Evolutionary conservation across 2,888 invertebrate species (phyloP).

Genomic region (Stenolophus ochropezus): DNA sequence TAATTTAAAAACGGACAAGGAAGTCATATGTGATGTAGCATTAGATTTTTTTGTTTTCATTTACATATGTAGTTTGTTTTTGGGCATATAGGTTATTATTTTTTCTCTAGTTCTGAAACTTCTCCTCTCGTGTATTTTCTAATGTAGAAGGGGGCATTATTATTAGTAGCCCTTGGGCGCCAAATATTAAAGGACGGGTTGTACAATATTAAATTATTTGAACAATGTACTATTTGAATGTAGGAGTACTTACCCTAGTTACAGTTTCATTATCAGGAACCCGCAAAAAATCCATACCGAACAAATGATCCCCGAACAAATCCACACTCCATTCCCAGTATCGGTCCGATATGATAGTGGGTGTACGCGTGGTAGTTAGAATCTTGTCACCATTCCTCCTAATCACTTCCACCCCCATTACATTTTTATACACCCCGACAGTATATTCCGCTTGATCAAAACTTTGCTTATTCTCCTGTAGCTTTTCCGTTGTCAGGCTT

Average conservation of each 20-base stretch:
- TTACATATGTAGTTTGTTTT: too few species aligned
- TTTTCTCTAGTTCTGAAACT: too few species aligned
- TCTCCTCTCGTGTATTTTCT: too few species aligned
- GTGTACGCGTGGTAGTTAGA: constrained; percentile 76
- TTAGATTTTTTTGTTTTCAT: too few species aligned
- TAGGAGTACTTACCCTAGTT: neutral
- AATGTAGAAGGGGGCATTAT: too few species aligned
- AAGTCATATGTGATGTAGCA: too few species aligned
- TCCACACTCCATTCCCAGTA: constrained; percentile 79
- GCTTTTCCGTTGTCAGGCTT: constrained; percentile 64
- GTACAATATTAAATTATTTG: too few species aligned
- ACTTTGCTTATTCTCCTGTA: constrained; percentile 47
- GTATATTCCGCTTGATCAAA: constrained; percentile 36
- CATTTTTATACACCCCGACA: neutral
- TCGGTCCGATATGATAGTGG: constrained; percentile 76
- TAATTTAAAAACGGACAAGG: too few species aligned
- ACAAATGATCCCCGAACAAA: constrained; percentile 75
- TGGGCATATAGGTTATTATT: too few species aligned
- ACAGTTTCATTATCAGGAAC: constrained; percentile 68
- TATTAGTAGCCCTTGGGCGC: too few species aligned
- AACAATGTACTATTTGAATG: neutral
- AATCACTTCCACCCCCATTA: constrained; percentile 42
- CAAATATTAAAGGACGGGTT: too few species aligned
- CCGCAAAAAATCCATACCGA: constrained; percentile 76
- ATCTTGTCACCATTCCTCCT: constrained; percentile 68